Evolutionary conservation across 2,113 vertebrate genomes (phyloP).

Genomic region (Chaenocephalus aceratus): DNA sequence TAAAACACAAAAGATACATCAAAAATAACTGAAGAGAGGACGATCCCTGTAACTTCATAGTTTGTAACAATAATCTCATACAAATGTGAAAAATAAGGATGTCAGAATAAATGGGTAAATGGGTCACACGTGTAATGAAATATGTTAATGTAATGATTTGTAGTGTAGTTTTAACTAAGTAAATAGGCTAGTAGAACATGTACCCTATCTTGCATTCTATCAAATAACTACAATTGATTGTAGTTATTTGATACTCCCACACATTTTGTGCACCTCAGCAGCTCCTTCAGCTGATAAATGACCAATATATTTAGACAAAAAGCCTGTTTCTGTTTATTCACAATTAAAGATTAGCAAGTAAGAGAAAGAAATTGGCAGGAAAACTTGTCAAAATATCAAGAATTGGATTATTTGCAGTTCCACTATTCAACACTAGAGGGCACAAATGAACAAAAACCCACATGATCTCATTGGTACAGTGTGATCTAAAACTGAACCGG

Average conservation of each 20-base stretch:
- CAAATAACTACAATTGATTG: too few species aligned
- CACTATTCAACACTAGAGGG: conserved; percentile 25
- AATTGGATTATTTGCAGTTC: not conserved
- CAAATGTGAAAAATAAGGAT: not conserved
- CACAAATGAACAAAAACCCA: not conserved
- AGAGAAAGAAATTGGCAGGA: not conserved
- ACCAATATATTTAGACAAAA: not conserved
- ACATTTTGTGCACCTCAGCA: not conserved
- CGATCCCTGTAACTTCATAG: not conserved
- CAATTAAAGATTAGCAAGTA: not conserved
- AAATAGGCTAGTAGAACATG: not conserved
- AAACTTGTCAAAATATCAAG: not conserved
- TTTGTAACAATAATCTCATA: not conserved
- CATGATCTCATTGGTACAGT: not conserved
- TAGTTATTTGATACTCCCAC: too few species aligned
- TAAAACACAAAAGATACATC: not conserved
- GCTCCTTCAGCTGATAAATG: not conserved
- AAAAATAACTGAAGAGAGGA: not conserved
- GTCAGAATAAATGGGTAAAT: not conserved
- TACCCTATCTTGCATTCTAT: not conserved
- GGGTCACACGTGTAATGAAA: not conserved
- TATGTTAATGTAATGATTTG: not conserved
- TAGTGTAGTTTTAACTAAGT: not conserved
- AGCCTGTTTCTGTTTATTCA: not conserved
- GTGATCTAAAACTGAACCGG: not conserved